These are phyloP conservation scores for Drosophila atripex DNA, from an alignment of 2,888 invertebrate species.

Conservation along the genomic window DNA sequence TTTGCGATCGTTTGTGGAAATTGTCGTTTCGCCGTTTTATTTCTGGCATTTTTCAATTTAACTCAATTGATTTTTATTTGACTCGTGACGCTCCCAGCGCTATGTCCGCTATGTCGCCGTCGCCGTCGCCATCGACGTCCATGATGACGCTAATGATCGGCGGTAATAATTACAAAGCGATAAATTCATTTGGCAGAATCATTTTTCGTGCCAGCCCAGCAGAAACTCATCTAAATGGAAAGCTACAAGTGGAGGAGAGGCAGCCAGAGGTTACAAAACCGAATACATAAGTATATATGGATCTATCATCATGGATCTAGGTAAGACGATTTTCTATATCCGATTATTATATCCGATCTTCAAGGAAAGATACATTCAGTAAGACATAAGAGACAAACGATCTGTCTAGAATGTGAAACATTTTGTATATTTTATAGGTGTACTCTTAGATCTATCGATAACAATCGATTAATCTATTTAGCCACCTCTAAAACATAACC, in stretches of 20 bases:
- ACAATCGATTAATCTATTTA: too few relatives aligned
- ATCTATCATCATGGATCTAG: neutral
- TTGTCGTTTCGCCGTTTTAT: slow-evolving; percentile 6
- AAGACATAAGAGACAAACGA: too few relatives aligned
- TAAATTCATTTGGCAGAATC: slow-evolving; percentile 56
- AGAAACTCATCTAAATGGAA: slow-evolving; percentile 17
- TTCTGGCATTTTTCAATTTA: slow-evolving; percentile 58
- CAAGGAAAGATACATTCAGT: too few relatives aligned
- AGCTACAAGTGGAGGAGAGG: slow-evolving; percentile 4
- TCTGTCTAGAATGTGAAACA: too few relatives aligned
- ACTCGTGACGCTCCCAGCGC: slow-evolving; percentile 54
- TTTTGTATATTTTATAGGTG: too few relatives aligned
- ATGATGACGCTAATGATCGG: slow-evolving; percentile 60
- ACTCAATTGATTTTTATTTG: slow-evolving; percentile 66
- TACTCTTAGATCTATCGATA: too few relatives aligned
- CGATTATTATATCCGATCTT: too few relatives aligned
- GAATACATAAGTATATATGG: neutral
- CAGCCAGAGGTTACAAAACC: neutral
- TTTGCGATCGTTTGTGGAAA: slow-evolving; percentile 3
- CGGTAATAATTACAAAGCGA: slow-evolving; percentile 62
- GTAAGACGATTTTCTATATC: neutral
- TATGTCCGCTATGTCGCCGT: slow-evolving; percentile 8
- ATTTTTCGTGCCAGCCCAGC: slow-evolving; percentile 2
- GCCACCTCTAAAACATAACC: too few relatives aligned
- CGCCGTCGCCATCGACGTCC: slow-evolving; percentile 1